Base-by-base conservation (phyloP, 2,888 invertebrate genomes). In the Drosophila algonquin region DNA sequence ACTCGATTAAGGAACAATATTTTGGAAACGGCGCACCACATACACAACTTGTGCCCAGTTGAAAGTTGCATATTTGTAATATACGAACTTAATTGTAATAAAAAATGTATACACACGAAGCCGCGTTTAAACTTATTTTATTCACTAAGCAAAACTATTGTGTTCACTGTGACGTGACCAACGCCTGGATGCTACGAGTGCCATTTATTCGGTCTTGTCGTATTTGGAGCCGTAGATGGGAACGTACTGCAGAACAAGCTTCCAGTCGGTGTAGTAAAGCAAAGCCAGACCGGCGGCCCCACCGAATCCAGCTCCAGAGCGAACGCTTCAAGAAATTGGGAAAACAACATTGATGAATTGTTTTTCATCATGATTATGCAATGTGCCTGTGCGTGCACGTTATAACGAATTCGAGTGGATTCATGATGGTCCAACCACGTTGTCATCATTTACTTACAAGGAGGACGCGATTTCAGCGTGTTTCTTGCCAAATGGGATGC, bases 201-300 rank as follows among this genome's bases (percentile, higher is more conserved):
- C 12, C 27, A 5, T 9, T 77, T 87, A 91, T 72, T 91, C 92
- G 64, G 83, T 78, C 65, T 93, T 93, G 46, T 93, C 92, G 91
- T 95, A 97, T 92, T 97, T 96, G 74, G 95, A 94, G 80, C 94
- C 94, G 92, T 97, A 97, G 92, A 94, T 95, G 24, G 97, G 97
- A 75, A 97, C 92, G 91, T 95, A 94, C 79, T 95, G 93, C 55
- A 95, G 93, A 74, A 97, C 93, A 56, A 94, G 90, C 92, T 94
- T 95, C 97, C 97, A 97, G 90, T 97, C 97, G 0, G 96, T 96
- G 79, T 95, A 93, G 91, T 96, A 97, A 3, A 95, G 92, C 10
- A 96, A 77, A 0, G 93, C 93, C 27, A 94, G 87, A 65, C 94
- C 93, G n/a, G 93, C 95, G 0, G 95, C 93, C 44, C 94, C 94